Evolutionary conservation across 2,888 invertebrate species (phyloP).

Genomic region (Zhuqinia jingwanae): DNA sequence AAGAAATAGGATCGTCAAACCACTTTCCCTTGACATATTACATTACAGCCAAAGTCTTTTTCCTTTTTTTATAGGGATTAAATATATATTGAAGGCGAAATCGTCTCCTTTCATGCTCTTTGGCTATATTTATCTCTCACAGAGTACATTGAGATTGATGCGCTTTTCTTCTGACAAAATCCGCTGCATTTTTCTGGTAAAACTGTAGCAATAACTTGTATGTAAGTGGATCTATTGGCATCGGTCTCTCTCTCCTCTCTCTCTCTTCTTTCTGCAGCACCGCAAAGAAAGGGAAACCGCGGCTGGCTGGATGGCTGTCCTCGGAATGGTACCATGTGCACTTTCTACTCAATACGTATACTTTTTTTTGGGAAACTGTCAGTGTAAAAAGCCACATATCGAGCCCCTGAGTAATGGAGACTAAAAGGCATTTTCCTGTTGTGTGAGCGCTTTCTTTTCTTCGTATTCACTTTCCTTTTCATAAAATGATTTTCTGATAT

Average conservation of each 20-base stretch:
- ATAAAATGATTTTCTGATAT: constrained; percentile 9
- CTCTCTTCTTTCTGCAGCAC: no score
- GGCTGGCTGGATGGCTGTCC: constrained; percentile 14
- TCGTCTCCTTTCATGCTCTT: constrained; percentile 60
- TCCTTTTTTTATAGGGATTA: constrained; percentile 50
- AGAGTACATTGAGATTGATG: constrained; percentile 65
- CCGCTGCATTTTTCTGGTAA: constrained; percentile 57
- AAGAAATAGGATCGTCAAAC: constrained; percentile 57
- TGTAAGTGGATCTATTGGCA: constrained; percentile 22
- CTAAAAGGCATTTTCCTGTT: constrained; percentile 70
- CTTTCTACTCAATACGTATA: constrained; percentile 23
- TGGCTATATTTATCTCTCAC: constrained; percentile 58
- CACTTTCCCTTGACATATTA: constrained; percentile 66
- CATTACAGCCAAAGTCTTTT: constrained; percentile 52
- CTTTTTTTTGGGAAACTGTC: constrained; percentile 62
- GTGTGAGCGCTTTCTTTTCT: constrained; percentile 65
- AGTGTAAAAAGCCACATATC: constrained; percentile 62
- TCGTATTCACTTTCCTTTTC: constrained; percentile 14
- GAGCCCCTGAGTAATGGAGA: constrained; percentile 70
- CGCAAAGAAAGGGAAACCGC: no score
- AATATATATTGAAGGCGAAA: constrained; percentile 8
- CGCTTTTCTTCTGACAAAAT: constrained; percentile 54
- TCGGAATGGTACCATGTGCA: background rate
- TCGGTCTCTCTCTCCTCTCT: background rate
- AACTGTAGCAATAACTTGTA: constrained; percentile 41